phyloP scores from a whole-genome alignment of 2,797 vertebrate genomes.

The Furcifer pardalis region DNA sequence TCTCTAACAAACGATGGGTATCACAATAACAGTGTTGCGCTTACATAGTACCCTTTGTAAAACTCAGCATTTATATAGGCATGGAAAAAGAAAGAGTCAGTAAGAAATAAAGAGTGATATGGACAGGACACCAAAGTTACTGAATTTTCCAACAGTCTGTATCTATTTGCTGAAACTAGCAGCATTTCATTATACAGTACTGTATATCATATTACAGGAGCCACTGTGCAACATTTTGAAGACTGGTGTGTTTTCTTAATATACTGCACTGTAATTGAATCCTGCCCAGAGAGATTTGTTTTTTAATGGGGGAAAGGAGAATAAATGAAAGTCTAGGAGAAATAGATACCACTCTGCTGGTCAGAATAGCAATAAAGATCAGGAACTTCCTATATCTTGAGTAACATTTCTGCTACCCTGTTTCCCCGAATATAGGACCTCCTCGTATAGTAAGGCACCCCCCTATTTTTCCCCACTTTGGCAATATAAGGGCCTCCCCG shows the following conservation, averaged over 20 bases:
- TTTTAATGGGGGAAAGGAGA: neutral
- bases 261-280: conserved; percentile 17
- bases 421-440: too few relatives aligned
- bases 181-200: neutral
- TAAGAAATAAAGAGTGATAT: conserved; percentile 50
- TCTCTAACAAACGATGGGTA: too few relatives aligned
- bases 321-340: conserved; percentile 17
- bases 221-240: conserved; percentile 7
- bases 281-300: neutral
- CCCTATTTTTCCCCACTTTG: too few relatives aligned
- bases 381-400: conserved; percentile 12
- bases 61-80: neutral
- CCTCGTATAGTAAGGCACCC: too few relatives aligned
- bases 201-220: too few relatives aligned
- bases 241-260: neutral
- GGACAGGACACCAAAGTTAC: conserved; percentile 17
- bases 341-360: conserved; percentile 3
- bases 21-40: neutral
- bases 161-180: too few relatives aligned
- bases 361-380: neutral
- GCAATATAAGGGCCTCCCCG: too few relatives aligned
- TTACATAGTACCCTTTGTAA: conserved; percentile 17
- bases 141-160: neutral
- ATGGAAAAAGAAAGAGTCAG: conserved; percentile 46
- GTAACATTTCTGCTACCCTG: conserved; percentile 33